Base-by-base conservation (phyloP, 2,888 invertebrate genomes). In the Microdon myrmicae region DNA sequence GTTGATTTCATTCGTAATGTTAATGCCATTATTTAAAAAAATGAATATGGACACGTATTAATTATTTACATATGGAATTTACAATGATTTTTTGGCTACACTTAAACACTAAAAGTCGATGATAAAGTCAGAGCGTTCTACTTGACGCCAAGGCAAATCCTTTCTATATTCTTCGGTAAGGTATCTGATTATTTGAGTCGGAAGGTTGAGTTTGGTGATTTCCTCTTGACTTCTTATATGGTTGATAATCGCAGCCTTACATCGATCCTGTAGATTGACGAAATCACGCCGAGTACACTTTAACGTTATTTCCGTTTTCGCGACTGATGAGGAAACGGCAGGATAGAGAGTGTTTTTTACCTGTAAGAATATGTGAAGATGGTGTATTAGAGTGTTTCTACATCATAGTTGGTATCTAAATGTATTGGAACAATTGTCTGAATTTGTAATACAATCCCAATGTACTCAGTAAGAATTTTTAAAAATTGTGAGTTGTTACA, bases 241-340 rank as follows among this genome's bases (percentile, higher is more conserved):
- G 44, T 84, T 83, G 54, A 87, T 81, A 67, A 89, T 86, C 44
- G 83, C 83, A 1, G 85, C 84, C 13, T 86, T 80, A 73, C 87
- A 87, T 25, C 87, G 81, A 76, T 90, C 89, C 72, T 89, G 88
- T 4, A 90, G 81, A 73, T 83, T 87, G 1, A 84, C 83, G 73
- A 87, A 88, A 71, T 86, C 86, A 26, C 87, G 76, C 60, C 83
- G 82, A 68, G 84, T 83, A 17, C 80, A 77, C 19, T 82, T 83
- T 10, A 90, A 75, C 0, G 85, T 83, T 87, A 90, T 88, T 77
- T 88, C 86, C 2, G 89, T 89, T 78, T 88, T 88, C 10, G 88
- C 88, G 0, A 89, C 89, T 0, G 89, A 89, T 2, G 89, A 89
- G 70, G 86, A 86, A 6, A 89, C 83, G 49, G 88, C 84, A 0